A percentile compares a stretch with the other conserved stretches of the same genome.
phyloP scores from a whole-genome alignment of 2,888 invertebrate genomes.

The Lycaena phlaeas region DNA sequence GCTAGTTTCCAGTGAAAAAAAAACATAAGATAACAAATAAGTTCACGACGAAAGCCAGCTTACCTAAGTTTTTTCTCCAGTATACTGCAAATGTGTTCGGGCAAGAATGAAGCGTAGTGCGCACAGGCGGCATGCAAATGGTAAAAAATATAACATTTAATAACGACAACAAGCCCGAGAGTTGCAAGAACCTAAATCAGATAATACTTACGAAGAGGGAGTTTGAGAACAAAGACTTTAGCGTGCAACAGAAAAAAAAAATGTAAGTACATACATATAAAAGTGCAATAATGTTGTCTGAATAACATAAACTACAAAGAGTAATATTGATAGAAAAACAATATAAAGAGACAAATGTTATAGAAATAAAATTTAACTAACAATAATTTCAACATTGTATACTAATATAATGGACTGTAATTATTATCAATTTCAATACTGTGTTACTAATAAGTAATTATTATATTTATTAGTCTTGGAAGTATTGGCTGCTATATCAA shows the following conservation, averaged over 20 bases:
- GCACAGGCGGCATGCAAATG: slow-evolving; percentile 72
- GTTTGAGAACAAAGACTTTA: slow-evolving; percentile 20
- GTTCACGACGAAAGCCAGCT: slow-evolving; percentile 47
- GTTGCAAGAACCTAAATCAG: slow-evolving; percentile 17
- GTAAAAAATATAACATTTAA: slow-evolving; percentile 64
- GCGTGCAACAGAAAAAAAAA: slow-evolving; percentile 22
- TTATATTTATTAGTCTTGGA: no score
- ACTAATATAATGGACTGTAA: no score
- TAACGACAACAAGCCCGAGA: slow-evolving; percentile 39
- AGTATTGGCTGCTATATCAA: no score
- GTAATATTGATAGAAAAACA: no score
- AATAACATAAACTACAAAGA: no score
- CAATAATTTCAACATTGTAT: no score
- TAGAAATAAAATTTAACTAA: no score
- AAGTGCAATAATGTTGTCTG: slow-evolving; percentile 5
- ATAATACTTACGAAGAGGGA: slow-evolving; percentile 20
- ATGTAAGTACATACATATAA: slow-evolving; percentile 2
- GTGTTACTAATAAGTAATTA: no score
- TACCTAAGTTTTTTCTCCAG: slow-evolving; percentile 90
- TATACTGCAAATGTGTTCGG: slow-evolving; percentile 77
- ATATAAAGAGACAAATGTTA: neutral
- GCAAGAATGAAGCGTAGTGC: slow-evolving; percentile 72
- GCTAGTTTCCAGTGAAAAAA: no score
- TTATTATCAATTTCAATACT: no score
- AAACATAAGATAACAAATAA: slow-evolving; percentile 7